A percentile compares a stretch with the other conserved stretches of the same genome.
These are phyloP conservation scores for Todus mexicanus DNA, from an alignment of 2,797 vertebrate genomes.

Conservation along the genomic window DNA sequence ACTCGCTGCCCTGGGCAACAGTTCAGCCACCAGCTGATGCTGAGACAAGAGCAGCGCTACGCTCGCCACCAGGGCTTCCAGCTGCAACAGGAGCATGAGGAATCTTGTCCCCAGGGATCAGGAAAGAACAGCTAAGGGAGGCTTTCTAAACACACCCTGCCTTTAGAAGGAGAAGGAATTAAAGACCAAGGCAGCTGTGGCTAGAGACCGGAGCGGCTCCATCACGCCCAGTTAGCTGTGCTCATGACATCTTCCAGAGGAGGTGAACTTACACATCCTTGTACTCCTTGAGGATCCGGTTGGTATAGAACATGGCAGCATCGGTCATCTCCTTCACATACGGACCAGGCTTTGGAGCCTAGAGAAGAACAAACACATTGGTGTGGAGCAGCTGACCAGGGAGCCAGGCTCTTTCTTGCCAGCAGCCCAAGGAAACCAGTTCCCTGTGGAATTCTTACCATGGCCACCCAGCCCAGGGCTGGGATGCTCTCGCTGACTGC, in stretches of 20 bases:
- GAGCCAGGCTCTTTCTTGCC: neutral
- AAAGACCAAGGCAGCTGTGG: neutral
- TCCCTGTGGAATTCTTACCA: slow-evolving; percentile 78
- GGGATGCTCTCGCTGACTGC: slow-evolving; percentile 94
- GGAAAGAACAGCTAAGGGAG: neutral
- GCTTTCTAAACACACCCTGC: neutral
- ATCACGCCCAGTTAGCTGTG: neutral
- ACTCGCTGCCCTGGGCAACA: neutral
- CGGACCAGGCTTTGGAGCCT: slow-evolving; percentile 90
- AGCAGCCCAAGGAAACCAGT: neutral
- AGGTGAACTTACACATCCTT: slow-evolving; percentile 86
- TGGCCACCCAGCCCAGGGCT: slow-evolving; percentile 91
- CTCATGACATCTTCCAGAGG: neutral
- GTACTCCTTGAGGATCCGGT: slow-evolving; percentile 95
- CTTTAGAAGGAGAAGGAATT: neutral
- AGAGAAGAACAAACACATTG: neutral
- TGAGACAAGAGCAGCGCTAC: neutral
- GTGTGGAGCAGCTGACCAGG: neutral
- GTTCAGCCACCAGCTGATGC: neutral
- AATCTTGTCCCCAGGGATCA: neutral
- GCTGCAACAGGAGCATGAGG: neutral
- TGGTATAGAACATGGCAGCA: slow-evolving; percentile 96
- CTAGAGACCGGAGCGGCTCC: neutral
- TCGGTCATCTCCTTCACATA: slow-evolving; percentile 97
- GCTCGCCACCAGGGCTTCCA: neutral